Conservation (phyloP, 2,113 vertebrate species). For the Oryctolagus cuniculus region DNA sequence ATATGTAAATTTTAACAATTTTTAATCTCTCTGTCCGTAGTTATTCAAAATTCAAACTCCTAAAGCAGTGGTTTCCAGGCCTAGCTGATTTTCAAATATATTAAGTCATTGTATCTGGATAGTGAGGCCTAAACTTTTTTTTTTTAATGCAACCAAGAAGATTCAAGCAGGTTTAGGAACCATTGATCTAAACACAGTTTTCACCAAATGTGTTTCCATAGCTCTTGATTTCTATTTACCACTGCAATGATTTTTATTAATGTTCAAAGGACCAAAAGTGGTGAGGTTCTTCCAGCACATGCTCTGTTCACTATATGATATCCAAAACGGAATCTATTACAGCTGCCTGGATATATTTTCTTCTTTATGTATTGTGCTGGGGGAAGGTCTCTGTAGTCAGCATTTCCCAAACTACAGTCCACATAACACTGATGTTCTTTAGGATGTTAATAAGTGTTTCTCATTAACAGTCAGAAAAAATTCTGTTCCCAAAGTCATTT, state of each 20-base stretch:
- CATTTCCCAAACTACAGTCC: not conserved
- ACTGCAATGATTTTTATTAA: slow-evolving; percentile 12
- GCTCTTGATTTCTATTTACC: slow-evolving; percentile 36
- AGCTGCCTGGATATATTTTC: not conserved
- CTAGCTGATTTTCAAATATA: not conserved
- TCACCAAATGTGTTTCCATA: slow-evolving; percentile 37
- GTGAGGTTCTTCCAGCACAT: not conserved
- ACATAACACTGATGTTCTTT: not conserved
- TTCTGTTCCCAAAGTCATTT: not conserved
- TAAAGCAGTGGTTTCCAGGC: not conserved
- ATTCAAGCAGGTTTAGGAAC: not conserved
- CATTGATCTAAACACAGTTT: not conserved
- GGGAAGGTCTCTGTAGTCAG: not conserved
- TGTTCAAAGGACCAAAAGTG: slow-evolving; percentile 1
- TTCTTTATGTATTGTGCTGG: not conserved
- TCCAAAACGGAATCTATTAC: slow-evolving; percentile 15
- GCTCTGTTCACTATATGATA: slow-evolving; percentile 10
- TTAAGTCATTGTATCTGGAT: not conserved
- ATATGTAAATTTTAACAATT: not conserved
- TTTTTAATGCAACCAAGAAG: not conserved
- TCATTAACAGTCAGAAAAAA: not conserved
- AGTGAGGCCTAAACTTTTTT: slow-evolving; percentile 11
- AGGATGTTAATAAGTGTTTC: slow-evolving; percentile 1
- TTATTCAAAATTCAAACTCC: slow-evolving; percentile 23
- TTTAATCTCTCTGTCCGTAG: not conserved